Base-by-base conservation (phyloP, 2,113 vertebrate genomes). In the Neotragus moschatus region DNA sequence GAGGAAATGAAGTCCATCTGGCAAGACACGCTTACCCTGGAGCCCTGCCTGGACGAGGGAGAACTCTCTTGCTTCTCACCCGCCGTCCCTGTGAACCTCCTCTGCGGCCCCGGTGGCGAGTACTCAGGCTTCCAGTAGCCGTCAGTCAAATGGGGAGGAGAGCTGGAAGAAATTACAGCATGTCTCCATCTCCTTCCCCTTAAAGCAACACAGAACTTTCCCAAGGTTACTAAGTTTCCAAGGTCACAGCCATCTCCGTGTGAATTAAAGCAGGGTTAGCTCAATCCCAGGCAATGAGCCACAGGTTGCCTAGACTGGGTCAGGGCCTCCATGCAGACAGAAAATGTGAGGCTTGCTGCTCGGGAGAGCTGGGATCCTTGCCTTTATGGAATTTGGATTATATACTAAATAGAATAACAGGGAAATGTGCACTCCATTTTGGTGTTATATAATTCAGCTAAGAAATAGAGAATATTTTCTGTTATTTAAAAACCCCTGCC, bases 1-100 rank as follows among this genome's bases (percentile, higher is more conserved):
- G 85, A 95, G 85, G 60, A 88, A 93, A 92, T 47, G 93, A 60
- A 91, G 53, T 81, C 58, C 77, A 25, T 80, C 75, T 86, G 85
- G 21, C 39, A 28, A 88, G 47, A 96, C 85, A 15, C 2, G 26
- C 21, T 5, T 60, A 33, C 51, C 49, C 61, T 33, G 82, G 63
- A 95, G 26, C 53, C 39, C 9, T 12, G 16, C 39, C 4, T 0
- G 11, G 33, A 21, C 7, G 16, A 53, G 53, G 47, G 89, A 61
- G 60, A 25, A 30, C 19, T 11, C 6, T 17, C 26, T 60, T 45
- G 91, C 26, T 61, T 88, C 36, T 25, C 23, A 49, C 33, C 33
- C 11, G 1, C n/a, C 8, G 6, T 49, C 47, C 73, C 5, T n/a
- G 28, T 55, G 70, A 47, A 36, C 15, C 28, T 51, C 58, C 25